A percentile compares a stretch with the other conserved stretches of the same genome.
phyloP scores from a whole-genome alignment of 2,888 invertebrate species.

The Rosalia funebris region DNA sequence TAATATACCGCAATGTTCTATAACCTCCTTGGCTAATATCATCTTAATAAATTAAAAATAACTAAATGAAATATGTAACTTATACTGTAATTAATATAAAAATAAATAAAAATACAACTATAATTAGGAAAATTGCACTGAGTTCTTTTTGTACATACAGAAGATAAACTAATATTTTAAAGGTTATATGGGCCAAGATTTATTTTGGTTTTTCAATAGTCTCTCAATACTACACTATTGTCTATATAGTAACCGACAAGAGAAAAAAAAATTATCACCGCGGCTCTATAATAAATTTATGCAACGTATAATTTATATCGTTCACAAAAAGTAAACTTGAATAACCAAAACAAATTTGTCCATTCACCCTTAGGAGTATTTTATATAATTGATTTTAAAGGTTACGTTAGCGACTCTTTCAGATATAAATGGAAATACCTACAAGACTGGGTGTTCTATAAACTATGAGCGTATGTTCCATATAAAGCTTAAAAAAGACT shows the following conservation, averaged over 20 bases:
- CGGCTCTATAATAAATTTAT: no score
- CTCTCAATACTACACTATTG: constrained; percentile 9
- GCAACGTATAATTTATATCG: no score
- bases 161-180: constrained; percentile 20
- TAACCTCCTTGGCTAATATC: background rate
- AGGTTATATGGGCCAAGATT: constrained; percentile 11
- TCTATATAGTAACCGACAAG: no score
- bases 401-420: no score
- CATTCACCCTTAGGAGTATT: no score
- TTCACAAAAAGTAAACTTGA: no score
- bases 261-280: no score
- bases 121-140: constrained; percentile 37
- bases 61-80: constrained; percentile 11
- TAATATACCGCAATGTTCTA: constrained; percentile 2
- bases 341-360: no score
- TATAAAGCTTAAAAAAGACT: background rate
- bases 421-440: background rate
- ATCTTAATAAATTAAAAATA: background rate
- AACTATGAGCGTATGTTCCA: background rate
- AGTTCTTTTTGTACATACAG: constrained; percentile 34
- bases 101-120: constrained; percentile 27
- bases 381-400: no score
- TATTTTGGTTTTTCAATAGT: constrained; percentile 15
- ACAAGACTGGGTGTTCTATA: constrained; percentile 16
- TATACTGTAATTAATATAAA: constrained; percentile 17